Evolutionary conservation across 2,797 vertebrate species (phyloP), one percentile per base, ranked within the genome.

Genomic region (Propithecus perrieri): DNA sequence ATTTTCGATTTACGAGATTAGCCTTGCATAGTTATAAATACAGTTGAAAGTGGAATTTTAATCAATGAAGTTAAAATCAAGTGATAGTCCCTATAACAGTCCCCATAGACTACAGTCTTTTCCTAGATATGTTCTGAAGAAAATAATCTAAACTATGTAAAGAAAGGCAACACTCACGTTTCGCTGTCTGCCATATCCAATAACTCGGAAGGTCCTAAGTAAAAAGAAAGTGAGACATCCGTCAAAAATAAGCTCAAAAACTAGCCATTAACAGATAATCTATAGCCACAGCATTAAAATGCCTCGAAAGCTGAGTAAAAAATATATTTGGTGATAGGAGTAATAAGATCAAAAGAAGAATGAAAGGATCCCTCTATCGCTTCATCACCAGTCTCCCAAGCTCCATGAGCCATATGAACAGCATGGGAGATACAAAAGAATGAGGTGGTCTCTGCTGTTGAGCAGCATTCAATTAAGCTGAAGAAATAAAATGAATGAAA

Each of bases 101-200:
- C 17, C 48, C 26, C 38, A 14, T 4, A 17, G 48, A 46, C 9
- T 35, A 11, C 12, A 30, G 61, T 76, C 28, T 81, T 91, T 53
- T 87, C 50, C n/a, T 41, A 48, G 35, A 35, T 38, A 69, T 0
- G 10, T 26, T 74, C 43, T 86, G 41, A 84, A 72, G 26, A 67
- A 83, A 55, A 86, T 20, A 30, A 72, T 61, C 59, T 30, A 72
- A 43, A 15, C 46, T 15, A 17, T 1, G 15, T 17, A 93, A 94
- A 13, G 8, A 48, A 53, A 75, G 35, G 30, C 0, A 48, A 55
- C 83, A 99, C 99, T 96, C 98, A 99, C 99, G 99, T 99, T 98
- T 99, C 99, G 94, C 98, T 99, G 98, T 99, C 99, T 33, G 98
- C 98, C 98, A 99, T 98, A 98, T 99, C 99, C 99, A 99, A 97